Conservation (phyloP, 2,888 invertebrate genomes). For the Sicus ferrugineus region DNA sequence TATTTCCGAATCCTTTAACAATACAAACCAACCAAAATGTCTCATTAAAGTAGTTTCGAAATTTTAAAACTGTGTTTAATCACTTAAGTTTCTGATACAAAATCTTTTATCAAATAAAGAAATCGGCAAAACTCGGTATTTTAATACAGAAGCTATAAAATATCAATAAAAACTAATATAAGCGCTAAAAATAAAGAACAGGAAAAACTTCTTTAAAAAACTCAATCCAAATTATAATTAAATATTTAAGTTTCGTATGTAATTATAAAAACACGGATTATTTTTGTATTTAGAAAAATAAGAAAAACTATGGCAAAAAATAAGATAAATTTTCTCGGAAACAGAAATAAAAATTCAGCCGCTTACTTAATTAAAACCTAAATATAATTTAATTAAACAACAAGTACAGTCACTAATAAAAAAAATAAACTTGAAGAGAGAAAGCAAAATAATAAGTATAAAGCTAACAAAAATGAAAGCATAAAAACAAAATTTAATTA, state of each 20-base stretch:
- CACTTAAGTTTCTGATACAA: too few relatives aligned
- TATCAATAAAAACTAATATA: not conserved
- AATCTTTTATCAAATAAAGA: too few relatives aligned
- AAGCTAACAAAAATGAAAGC: not conserved
- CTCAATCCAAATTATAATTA: not conserved
- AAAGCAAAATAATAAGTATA: not conserved
- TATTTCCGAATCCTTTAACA: too few relatives aligned
- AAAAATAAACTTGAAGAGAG: not conserved
- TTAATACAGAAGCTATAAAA: not conserved
- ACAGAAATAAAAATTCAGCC: not conserved
- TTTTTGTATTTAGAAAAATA: slow-evolving; percentile 5
- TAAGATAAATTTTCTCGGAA: not conserved
- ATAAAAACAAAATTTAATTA: not conserved
- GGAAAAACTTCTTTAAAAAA: not conserved
- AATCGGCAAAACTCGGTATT: too few relatives aligned
- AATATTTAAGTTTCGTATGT: not conserved
- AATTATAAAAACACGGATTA: not conserved
- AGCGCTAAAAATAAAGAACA: not conserved
- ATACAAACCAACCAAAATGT: too few relatives aligned
- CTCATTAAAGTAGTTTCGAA: too few relatives aligned
- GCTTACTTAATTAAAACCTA: not conserved
- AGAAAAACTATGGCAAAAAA: not conserved
- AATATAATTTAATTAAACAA: not conserved
- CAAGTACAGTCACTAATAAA: not conserved
- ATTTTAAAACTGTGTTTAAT: too few relatives aligned